phyloP scores from a whole-genome alignment of 1,140 invertebrate genomes.

The Drosophila chauvacae region DNA sequence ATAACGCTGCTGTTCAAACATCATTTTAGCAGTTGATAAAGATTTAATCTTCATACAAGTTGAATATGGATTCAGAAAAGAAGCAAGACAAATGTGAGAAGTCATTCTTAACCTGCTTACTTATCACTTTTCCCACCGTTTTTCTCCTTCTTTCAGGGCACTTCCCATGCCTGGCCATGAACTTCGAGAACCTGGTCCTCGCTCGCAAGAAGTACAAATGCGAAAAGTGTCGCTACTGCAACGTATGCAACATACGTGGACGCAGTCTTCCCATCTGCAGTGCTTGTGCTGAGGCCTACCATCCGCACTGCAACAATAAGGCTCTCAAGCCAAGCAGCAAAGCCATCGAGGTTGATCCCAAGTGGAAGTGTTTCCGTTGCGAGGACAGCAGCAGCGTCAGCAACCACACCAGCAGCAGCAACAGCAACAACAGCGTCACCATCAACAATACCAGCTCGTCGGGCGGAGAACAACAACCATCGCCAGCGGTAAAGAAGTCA shows the following conservation, averaged over 20 bases:
- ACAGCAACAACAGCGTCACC: conserved; percentile 4
- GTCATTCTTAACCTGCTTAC: background rate
- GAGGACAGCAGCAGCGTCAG: conserved; percentile 2
- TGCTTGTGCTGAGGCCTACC: conserved; percentile 54
- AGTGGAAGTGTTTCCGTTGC: conserved; percentile 71
- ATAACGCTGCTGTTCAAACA: background rate
- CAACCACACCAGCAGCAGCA: background rate
- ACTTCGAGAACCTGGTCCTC: conserved; percentile 44
- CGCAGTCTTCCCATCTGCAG: conserved; percentile 53
- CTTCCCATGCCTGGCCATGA: conserved; percentile 43
- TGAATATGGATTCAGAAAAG: background rate
- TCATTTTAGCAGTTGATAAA: background rate
- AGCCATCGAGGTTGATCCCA: conserved; percentile 17
- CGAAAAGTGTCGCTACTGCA: conserved; percentile 58
- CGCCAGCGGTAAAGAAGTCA: conserved; percentile 27
- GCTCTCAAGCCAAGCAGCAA: conserved; percentile 21
- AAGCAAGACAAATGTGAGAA: background rate
- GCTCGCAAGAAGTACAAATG: conserved; percentile 69
- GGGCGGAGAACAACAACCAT: conserved; percentile 2
- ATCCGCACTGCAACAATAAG: conserved; percentile 63
- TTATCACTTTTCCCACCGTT: background rate
- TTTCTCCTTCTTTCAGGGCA: conserved; percentile 47
- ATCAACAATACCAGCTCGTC: background rate
- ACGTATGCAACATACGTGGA: conserved; percentile 20
- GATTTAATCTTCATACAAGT: background rate